Conservation (phyloP, 2,797 vertebrate genomes). For the Melopsittacus undulatus region DNA sequence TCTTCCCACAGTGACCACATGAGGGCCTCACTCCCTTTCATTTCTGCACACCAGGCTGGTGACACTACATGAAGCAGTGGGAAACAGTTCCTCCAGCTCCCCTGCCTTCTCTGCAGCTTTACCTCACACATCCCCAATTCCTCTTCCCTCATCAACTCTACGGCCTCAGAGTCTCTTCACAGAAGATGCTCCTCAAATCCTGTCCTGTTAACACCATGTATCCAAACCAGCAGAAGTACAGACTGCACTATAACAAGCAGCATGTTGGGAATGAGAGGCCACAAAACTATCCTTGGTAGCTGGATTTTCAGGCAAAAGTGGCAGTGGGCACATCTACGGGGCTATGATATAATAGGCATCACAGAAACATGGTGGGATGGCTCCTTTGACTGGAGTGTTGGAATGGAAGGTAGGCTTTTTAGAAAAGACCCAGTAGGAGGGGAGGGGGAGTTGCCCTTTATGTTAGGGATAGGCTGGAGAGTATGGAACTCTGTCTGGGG, state of each 20-base stretch:
- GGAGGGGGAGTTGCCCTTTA: no score
- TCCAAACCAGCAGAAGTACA: background rate
- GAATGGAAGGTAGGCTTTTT: no score
- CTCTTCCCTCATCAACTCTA: background rate
- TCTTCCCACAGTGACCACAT: background rate
- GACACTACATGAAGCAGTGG: background rate
- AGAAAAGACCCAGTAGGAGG: no score
- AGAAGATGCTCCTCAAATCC: background rate
- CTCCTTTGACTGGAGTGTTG: no score
- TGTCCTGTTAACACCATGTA: background rate
- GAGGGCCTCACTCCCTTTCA: background rate
- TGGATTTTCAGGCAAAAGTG: background rate
- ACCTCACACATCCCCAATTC: background rate
- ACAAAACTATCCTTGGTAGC: background rate
- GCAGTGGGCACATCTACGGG: no score
- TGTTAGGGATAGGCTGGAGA: no score
- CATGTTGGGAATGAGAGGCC: fast-evolving
- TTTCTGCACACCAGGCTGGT: fast-evolving
- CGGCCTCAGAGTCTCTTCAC: background rate
- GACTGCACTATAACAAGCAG: background rate
- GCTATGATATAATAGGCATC: no score
- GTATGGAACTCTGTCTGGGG: no score
- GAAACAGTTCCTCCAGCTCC: background rate
- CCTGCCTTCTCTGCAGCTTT: background rate
- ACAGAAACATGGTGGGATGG: no score